Evolutionary conservation across 2,797 vertebrate genomes (phyloP).

Genomic region (Tangara arthus): DNA sequence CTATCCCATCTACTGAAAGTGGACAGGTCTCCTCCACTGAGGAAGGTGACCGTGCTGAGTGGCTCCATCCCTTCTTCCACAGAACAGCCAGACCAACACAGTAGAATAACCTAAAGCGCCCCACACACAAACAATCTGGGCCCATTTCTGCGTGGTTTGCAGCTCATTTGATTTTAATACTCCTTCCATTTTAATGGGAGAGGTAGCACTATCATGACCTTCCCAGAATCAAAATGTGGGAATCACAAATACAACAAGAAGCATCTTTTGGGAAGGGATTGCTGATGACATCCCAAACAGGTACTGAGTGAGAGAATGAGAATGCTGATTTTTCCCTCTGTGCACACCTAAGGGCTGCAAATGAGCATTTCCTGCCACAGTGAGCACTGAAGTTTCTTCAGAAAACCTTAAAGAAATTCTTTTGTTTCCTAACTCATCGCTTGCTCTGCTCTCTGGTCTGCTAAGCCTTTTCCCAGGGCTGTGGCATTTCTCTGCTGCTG

Average conservation of each 20-base stretch:
- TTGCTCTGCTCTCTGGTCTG: neutral
- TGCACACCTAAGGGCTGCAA: neutral
- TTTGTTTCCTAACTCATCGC: neutral
- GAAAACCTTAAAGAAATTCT: neutral
- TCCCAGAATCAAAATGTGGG: neutral
- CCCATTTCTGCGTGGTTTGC: neutral
- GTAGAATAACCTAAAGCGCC: neutral
- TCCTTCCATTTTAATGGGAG: neutral
- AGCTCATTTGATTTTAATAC: neutral
- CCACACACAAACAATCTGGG: fast-evolving
- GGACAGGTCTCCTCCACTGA: neutral
- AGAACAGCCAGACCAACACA: neutral
- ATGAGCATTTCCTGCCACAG: neutral
- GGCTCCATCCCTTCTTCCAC: neutral
- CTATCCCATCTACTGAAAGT: neutral
- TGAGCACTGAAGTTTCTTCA: neutral
- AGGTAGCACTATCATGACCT: neutral
- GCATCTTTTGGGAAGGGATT: neutral
- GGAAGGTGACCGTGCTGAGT: fast-evolving
- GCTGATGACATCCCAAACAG: neutral
- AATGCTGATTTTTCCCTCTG: neutral
- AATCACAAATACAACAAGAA: neutral
- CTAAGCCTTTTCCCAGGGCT: neutral
- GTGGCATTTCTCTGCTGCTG: neutral
- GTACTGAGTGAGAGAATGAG: neutral